phyloP scores from a whole-genome alignment of 1,140 invertebrate genomes.

The Popillia japonica region DNA sequence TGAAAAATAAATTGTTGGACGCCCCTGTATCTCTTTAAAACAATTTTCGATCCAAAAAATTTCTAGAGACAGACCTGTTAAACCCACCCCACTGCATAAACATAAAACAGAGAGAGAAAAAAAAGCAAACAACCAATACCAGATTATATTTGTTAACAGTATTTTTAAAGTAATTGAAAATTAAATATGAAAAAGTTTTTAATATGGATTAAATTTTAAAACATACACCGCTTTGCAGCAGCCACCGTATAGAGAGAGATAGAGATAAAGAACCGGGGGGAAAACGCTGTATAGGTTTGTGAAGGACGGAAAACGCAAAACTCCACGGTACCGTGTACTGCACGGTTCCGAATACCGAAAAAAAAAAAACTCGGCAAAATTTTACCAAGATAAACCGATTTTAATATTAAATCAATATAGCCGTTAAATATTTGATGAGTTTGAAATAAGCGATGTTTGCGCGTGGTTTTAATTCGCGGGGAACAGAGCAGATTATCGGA shows the following conservation, averaged over 20 bases:
- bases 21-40: too few relatives aligned
- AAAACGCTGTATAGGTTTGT: background rate
- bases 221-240: background rate
- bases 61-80: background rate
- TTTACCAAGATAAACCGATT: constrained; percentile 39
- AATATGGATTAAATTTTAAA: constrained; percentile 38
- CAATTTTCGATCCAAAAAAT: too few relatives aligned
- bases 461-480: constrained; percentile 57
- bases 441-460: constrained; percentile 56
- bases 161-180: constrained; percentile 42
- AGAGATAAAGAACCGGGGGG: background rate
- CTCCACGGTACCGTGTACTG: background rate
- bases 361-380: constrained; percentile 37
- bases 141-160: constrained; percentile 24
- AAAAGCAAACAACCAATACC: constrained; percentile 18
- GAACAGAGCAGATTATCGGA: constrained; percentile 57
- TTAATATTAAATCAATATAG: constrained; percentile 42
- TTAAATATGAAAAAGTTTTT: constrained; percentile 40
- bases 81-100: background rate
- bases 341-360: background rate
- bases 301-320: background rate
- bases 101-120: too few relatives aligned
- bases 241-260: background rate
- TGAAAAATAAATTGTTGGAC: too few relatives aligned
- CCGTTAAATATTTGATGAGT: constrained; percentile 50